These are phyloP conservation scores for Actinia tenebrosa DNA, from an alignment of 64 coral and sea anemone species.

Conservation along the genomic window DNA sequence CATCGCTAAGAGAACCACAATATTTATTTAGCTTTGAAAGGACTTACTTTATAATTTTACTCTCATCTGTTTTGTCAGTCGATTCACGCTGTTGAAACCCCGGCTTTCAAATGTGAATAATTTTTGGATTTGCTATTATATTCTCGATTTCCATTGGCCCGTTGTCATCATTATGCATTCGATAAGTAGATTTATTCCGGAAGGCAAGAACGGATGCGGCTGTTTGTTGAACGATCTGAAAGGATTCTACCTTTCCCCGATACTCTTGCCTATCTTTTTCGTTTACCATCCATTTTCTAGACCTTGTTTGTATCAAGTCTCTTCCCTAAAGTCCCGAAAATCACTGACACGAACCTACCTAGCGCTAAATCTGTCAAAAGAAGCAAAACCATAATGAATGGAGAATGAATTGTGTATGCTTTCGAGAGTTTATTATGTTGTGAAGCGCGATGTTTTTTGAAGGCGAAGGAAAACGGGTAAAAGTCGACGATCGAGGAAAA, in stretches of 20 bases:
- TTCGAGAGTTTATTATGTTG: conserved; percentile 13
- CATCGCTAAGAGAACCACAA: no score
- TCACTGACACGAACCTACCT: neutral
- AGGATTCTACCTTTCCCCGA: conserved; percentile 14
- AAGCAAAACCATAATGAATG: neutral
- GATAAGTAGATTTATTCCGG: conserved; percentile 73
- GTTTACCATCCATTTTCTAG: neutral
- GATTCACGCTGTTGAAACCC: conserved; percentile 6
- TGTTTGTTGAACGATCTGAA: conserved; percentile 28
- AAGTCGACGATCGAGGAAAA: conserved; percentile 17
- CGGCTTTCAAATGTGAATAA: conserved; percentile 22
- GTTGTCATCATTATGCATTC: conserved; percentile 45
- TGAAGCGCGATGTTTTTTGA: conserved; percentile 14
- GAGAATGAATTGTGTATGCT: conserved; percentile 10
- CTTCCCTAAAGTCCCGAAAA: neutral
- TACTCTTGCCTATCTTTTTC: conserved; percentile 11
- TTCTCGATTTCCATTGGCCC: conserved; percentile 36
- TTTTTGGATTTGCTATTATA: conserved; percentile 42
- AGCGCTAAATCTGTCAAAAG: conserved; percentile 2
- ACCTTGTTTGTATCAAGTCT: neutral
- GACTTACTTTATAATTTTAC: neutral
- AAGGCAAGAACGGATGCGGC: conserved; percentile 63
- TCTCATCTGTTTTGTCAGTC: conserved; percentile 12
- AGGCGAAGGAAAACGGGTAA: conserved; percentile 1
- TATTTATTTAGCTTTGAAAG: neutral